Percentiles rank a stretch among this genome's conserved stretches.
These are phyloP conservation scores for Grapholita molesta DNA, from an alignment of 1,140 invertebrate genomes.

Conservation along the genomic window DNA sequence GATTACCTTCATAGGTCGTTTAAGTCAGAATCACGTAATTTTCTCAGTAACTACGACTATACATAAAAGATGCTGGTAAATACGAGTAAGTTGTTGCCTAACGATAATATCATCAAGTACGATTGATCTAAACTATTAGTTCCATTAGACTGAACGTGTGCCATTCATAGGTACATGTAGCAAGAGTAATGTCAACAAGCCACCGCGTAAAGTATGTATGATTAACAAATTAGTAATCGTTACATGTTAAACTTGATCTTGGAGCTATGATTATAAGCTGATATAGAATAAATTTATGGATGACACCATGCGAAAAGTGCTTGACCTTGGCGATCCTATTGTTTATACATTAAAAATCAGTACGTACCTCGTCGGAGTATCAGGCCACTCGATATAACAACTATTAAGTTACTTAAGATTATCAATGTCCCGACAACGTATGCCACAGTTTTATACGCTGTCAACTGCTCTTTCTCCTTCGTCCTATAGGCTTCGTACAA, in stretches of 20 bases:
- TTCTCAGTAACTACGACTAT: not conserved
- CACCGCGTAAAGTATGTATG: not conserved
- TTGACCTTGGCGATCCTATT: not conserved
- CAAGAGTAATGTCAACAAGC: not conserved
- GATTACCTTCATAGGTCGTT: too few species aligned
- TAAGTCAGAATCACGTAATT: too few species aligned
- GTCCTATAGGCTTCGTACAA: conserved; percentile 46
- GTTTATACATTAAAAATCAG: not conserved
- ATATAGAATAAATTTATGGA: not conserved
- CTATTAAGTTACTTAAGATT: conserved; percentile 76
- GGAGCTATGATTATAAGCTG: not conserved
- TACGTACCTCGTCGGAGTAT: conserved; percentile 77
- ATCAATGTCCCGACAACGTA: conserved; percentile 73
- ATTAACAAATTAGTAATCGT: conserved; percentile 12
- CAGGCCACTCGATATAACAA: conserved; percentile 79
- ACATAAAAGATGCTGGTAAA: not conserved
- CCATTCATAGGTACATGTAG: not conserved
- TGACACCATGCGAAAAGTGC: not conserved
- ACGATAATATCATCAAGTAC: not conserved
- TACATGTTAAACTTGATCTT: not conserved
- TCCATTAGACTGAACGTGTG: not conserved
- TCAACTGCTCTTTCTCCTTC: conserved; percentile 49
- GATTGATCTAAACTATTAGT: not conserved
- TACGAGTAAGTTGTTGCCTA: not conserved
- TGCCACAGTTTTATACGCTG: conserved; percentile 45